Conservation (phyloP, 2,888 invertebrate species). For the Villa cingulata region DNA sequence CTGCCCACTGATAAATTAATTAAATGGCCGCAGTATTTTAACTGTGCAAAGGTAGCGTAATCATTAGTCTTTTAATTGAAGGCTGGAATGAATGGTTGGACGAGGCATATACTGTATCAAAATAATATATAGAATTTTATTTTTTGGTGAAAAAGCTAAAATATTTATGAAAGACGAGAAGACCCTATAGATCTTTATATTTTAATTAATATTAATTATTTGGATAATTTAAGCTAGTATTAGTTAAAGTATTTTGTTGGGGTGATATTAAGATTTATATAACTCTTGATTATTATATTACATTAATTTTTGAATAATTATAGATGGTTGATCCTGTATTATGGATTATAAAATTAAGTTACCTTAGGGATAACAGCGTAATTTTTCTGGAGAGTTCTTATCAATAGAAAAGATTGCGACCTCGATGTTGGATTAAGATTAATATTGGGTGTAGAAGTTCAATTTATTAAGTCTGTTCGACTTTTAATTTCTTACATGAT, state of each 20-base stretch:
- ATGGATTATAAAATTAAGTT: constrained; percentile 55
- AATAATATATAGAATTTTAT: constrained; percentile 42
- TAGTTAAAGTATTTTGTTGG: constrained; percentile 43
- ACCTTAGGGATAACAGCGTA: constrained; percentile 78
- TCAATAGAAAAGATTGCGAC: constrained; percentile 64
- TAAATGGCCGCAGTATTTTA: constrained; percentile 67
- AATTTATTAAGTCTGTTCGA: constrained; percentile 63
- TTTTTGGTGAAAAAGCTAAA: constrained; percentile 52
- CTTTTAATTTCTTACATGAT: constrained; percentile 74
- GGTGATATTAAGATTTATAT: constrained; percentile 47
- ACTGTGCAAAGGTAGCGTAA: constrained; percentile 74
- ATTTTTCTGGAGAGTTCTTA: constrained; percentile 61
- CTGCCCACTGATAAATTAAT: constrained; percentile 57
- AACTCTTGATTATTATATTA: constrained; percentile 40
- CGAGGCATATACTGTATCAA: constrained; percentile 49
- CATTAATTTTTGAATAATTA: constrained; percentile 33
- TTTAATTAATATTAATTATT: constrained; percentile 27
- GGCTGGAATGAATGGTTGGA: constrained; percentile 65
- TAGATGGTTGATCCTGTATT: constrained; percentile 45
- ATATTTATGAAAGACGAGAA: constrained; percentile 56
- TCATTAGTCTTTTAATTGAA: constrained; percentile 66
- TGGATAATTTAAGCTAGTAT: constrained; percentile 8
- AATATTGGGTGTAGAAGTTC: constrained; percentile 51
- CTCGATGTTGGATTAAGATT: constrained; percentile 79
- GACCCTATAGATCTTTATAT: constrained; percentile 62